Base-by-base conservation (phyloP, 1,140 invertebrate genomes). In the Eueides isabella region DNA sequence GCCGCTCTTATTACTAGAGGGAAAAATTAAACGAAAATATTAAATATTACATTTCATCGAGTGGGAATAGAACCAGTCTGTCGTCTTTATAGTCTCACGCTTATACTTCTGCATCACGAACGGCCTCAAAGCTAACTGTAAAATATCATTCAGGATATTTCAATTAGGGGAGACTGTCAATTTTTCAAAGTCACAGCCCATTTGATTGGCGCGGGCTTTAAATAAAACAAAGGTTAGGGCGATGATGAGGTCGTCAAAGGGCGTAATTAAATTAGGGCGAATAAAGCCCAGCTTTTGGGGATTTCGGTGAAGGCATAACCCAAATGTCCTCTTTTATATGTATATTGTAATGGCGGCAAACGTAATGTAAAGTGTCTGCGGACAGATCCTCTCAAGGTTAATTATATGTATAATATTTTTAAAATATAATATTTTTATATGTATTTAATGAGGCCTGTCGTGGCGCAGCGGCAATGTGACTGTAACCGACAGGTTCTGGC, bases 181-280 rank as follows among this genome's bases (percentile, higher is more conserved):
- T 77, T 80, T 74, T 79, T 79, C 74, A 77, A 77, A 65, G 76
- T 76, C 76, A 72, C 72, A 71, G 31, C 28, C 44, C 74, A 71
- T 79, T 75, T 68, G 68, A 81, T 78, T 68, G 74, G 63, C 48
- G 68, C n/a, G 41, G 61, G 67, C 69, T 79, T 79, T 76, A 77
- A 81, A 80, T 83, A 80, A 76, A 80, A 80, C 76, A 82, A 80
- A 74, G 76, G 74, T 72, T 74, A 67, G 66, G 62, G 78, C 76
- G 69, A 82, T 85, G 80, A 86, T 86, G 79, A 82, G 79, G 80
- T 81, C 81, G 80, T 86, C 82, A 84, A 71, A 80, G 76, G 68
- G 79, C 75, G 80, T 84, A 85, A 86, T 86, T 86, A 80, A 86
- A 85, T 86, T 85, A 86, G 78, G 48, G 61, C 72, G 77, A 76